Evolutionary conservation across 2,888 invertebrate genomes (phyloP), one percentile per base, ranked within the genome.

Genomic region (Melinopterus prodromus): DNA sequence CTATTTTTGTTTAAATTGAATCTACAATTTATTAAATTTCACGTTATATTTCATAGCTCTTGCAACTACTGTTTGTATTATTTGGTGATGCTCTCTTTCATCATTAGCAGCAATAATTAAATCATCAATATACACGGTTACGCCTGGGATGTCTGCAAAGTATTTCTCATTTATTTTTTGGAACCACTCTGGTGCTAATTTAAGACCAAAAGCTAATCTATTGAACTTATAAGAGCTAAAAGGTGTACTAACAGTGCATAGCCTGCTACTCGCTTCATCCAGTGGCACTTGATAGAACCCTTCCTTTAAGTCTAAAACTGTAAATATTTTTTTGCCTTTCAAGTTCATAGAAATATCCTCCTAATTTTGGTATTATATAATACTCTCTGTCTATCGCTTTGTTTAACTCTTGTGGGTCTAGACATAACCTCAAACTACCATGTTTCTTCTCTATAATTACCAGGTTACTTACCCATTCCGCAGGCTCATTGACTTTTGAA

Each of bases 61-160:
- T 6, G 84, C 78, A 70, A 87, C 70, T 2, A 87, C 84, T 79
- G 81, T 12, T 35, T 80, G 70, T 16, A 86, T 75, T 36, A 82
- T 85, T 71, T 80, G 7, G 80, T 86, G 83, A 82, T 85, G 86
- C 79, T 85, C 80, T 82, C 78, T 71, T 81, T 82, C 77, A 69
- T 37, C 71, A 69, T 81, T 76, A 16, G 78, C 81, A 9, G 80
- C 72, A 69, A 81, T 80, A 35, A 83, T 53, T 81, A 87, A 80
- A 84, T 87, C 82, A 84, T 89, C 83, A 82, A 87, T 82, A 81
- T 88, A 85, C n/a, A n/a, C n/a, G n/a, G n/a, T n/a, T n/a, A n/a
- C n/a, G n/a, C n/a, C n/a, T n/a, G n/a, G n/a, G n/a, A n/a, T n/a
- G n/a, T n/a, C n/a, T n/a, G n/a, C n/a, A n/a, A n/a, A n/a, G n/a